phyloP scores from a whole-genome alignment of 2,797 vertebrate genomes.

The Crocodylus rhombifer region DNA sequence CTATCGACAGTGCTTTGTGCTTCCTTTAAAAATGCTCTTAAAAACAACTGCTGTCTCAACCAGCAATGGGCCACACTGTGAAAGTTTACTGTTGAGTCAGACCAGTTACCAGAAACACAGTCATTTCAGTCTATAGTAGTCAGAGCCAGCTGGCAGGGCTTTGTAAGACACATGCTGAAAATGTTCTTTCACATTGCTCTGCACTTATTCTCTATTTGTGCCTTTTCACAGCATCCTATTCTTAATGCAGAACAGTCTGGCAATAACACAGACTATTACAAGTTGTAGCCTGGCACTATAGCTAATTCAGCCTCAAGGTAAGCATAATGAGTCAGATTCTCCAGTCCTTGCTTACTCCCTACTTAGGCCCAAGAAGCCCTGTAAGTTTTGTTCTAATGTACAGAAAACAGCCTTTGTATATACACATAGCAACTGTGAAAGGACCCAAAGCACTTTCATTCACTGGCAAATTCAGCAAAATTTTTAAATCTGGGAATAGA shows the following conservation, averaged over 20 bases:
- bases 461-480: background rate
- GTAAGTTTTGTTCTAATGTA: background rate
- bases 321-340: background rate
- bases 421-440: background rate
- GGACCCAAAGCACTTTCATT: background rate
- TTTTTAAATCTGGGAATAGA: slow-evolving; percentile 7
- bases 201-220: background rate
- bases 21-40: background rate
- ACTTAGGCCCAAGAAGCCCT: background rate
- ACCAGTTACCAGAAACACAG: slow-evolving; percentile 34
- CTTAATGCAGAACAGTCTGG: background rate
- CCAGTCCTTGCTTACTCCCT: background rate
- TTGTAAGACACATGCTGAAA: background rate
- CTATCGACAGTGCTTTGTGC: background rate
- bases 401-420: background rate
- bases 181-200: background rate
- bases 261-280: background rate
- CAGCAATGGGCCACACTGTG: background rate
- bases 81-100: slow-evolving; percentile 37
- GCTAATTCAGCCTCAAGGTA: background rate
- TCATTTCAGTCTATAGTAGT: background rate
- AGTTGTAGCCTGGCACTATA: background rate
- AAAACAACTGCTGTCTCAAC: background rate
- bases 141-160: slow-evolving; percentile 17
- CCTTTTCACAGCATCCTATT: background rate